Conservation (phyloP, 2,113 vertebrate species). For the Prietella phreatophila region DNA sequence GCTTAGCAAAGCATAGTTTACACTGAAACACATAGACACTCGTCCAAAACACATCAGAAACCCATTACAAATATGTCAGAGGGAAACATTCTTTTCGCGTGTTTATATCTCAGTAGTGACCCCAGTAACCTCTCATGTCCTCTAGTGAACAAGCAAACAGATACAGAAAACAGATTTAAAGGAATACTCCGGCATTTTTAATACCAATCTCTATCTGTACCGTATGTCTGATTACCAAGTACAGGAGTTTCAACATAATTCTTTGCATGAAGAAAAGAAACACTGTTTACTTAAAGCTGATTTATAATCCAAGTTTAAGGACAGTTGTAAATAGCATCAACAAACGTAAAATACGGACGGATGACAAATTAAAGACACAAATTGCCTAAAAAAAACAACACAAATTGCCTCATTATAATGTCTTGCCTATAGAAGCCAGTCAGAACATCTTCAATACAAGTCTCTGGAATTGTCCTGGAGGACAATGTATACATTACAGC, state of each 20-base stretch:
- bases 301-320: neutral
- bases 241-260: neutral
- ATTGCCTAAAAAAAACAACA: neutral
- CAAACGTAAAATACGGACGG: neutral
- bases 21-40: neutral
- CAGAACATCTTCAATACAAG: neutral
- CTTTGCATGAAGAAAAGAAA: neutral
- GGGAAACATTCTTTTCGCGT: neutral
- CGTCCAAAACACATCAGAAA: neutral
- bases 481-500: too few species aligned
- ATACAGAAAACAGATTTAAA: neutral
- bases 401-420: neutral
- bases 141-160: constrained; percentile 1
- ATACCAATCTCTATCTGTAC: neutral
- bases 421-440: neutral
- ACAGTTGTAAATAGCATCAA: neutral
- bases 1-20: constrained; percentile 23
- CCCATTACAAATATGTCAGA: neutral
- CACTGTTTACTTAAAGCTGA: neutral
- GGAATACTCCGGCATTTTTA: neutral
- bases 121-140: neutral
- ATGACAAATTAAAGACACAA: neutral
- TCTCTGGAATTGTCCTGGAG: neutral
- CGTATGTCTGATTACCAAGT: neutral
- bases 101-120: constrained; percentile 8